Evolutionary conservation across 1,140 invertebrate genomes (phyloP).

Genomic region (Parasteatoda tepidariorum): DNA sequence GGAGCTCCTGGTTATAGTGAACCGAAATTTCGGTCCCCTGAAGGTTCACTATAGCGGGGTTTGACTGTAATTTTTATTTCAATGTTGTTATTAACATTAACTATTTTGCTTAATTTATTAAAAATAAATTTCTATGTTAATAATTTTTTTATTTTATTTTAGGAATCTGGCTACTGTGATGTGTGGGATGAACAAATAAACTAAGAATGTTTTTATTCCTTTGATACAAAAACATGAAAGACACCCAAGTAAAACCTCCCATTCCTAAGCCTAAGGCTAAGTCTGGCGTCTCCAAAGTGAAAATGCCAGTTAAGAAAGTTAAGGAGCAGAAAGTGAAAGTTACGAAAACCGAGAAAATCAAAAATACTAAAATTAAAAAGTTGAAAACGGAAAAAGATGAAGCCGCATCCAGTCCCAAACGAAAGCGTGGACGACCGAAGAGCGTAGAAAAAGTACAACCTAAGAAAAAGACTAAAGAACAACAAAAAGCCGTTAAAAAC

Average conservation of each 20-base stretch:
- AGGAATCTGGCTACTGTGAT: too few relatives aligned
- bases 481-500: background rate
- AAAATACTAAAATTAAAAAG: slow-evolving; percentile 16
- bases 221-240: slow-evolving; percentile 55
- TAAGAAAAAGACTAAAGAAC: slow-evolving; percentile 26
- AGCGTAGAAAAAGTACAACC: slow-evolving; percentile 30
- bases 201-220: too few relatives aligned
- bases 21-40: too few relatives aligned
- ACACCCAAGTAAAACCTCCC: slow-evolving; percentile 11
- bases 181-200: too few relatives aligned
- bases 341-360: background rate
- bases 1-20: too few relatives aligned
- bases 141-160: too few relatives aligned
- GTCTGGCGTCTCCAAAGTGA: slow-evolving; percentile 26
- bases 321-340: slow-evolving; percentile 18
- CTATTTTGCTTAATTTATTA: too few relatives aligned
- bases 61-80: too few relatives aligned
- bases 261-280: slow-evolving; percentile 15
- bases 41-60: too few relatives aligned
- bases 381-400: background rate
- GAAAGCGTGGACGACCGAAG: slow-evolving; percentile 21
- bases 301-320: slow-evolving; percentile 37
- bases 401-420: background rate
- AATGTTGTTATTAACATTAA: too few relatives aligned
- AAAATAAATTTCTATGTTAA: too few relatives aligned